Conservation (phyloP, 2,888 invertebrate genomes). For the Lysandra bellargus region DNA sequence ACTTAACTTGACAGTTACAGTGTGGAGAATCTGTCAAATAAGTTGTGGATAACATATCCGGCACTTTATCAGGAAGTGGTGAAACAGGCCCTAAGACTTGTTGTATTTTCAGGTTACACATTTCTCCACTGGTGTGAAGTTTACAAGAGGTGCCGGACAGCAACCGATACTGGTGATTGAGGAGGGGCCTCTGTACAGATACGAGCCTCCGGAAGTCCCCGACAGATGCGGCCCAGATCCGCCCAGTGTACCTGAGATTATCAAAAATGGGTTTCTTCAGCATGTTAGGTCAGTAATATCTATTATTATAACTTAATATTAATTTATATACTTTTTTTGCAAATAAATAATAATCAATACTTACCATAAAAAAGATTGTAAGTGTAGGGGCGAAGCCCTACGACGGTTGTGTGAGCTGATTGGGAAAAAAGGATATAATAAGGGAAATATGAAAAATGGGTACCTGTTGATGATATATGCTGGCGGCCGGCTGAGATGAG, state of each 20-base stretch:
- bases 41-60: too few species aligned
- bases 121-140: constrained; percentile 93
- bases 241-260: constrained; percentile 83
- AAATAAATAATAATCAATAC: background rate
- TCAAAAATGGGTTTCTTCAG: constrained; percentile 84
- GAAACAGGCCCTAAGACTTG: too few species aligned
- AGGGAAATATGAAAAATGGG: too few species aligned
- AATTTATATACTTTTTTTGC: background rate
- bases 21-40: too few species aligned
- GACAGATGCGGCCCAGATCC: constrained; percentile 87
- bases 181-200: constrained; percentile 88
- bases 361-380: background rate
- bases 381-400: too few species aligned
- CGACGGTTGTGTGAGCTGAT: too few species aligned
- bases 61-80: too few species aligned
- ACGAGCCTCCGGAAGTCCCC: constrained; percentile 79
- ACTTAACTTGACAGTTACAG: too few species aligned
- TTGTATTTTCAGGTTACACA: constrained; percentile 78
- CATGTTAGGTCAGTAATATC: constrained; percentile 81
- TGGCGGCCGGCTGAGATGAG: too few species aligned
- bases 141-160: constrained; percentile 83
- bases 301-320: background rate
- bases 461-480: too few species aligned
- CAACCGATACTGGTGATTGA: constrained; percentile 87
- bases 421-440: too few species aligned